Conservation (phyloP, 2,888 invertebrate genomes). For the Drosophila rubida region DNA sequence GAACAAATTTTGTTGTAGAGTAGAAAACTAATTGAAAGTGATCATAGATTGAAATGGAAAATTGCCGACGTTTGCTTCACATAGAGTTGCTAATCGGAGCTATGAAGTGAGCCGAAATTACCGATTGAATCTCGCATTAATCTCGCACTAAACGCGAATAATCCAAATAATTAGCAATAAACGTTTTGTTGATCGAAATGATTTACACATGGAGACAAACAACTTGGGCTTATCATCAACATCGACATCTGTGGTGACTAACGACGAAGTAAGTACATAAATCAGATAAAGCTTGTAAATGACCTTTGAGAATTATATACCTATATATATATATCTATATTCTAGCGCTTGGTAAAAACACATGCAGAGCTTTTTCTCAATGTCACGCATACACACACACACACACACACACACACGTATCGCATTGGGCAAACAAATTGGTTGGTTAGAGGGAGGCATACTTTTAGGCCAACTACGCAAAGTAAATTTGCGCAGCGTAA, state of each 20-base stretch:
- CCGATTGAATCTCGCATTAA: background rate
- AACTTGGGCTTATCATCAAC: background rate
- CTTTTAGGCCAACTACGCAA: constrained; percentile 68
- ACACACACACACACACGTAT: background rate
- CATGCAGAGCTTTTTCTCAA: constrained; percentile 35
- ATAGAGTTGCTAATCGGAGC: background rate
- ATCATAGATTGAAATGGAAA: too few species aligned
- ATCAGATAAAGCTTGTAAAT: constrained; percentile 4
- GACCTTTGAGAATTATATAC: background rate
- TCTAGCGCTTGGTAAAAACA: constrained; percentile 4
- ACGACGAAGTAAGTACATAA: constrained; percentile 3
- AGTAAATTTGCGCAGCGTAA: constrained; percentile 59
- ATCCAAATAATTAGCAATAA: background rate
- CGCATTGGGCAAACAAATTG: constrained; percentile 36
- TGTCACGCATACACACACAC: constrained; percentile 14
- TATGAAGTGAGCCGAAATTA: background rate
- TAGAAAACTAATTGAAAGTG: too few species aligned
- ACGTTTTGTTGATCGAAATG: background rate
- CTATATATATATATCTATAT: too few species aligned
- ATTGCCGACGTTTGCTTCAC: background rate
- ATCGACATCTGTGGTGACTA: background rate
- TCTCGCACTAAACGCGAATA: too few species aligned
- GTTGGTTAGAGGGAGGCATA: constrained; percentile 51
- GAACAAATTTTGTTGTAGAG: too few species aligned
- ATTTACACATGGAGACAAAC: constrained; percentile 1